phyloP scores from a whole-genome alignment of 1,140 invertebrate genomes.

The Cydia splendana region DNA sequence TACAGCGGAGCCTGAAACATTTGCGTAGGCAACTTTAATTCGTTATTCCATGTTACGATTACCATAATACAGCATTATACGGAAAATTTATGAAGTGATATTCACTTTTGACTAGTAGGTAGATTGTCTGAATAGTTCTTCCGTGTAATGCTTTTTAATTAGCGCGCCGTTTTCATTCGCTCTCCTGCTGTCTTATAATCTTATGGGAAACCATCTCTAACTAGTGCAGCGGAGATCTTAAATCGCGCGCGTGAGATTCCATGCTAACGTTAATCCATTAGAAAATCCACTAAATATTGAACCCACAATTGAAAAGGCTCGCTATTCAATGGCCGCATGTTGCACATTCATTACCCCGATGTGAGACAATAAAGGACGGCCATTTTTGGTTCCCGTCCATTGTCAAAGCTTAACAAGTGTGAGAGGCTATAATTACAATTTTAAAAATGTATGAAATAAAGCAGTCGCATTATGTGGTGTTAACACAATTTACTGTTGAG shows the following conservation, averaged over 20 bases:
- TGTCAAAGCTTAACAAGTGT: constrained; percentile 67
- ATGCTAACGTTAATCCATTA: constrained; percentile 52
- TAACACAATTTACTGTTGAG: constrained; percentile 73
- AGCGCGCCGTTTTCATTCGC: constrained; percentile 22
- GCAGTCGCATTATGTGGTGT: constrained; percentile 51
- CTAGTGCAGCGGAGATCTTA: constrained; percentile 44
- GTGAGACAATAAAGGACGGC: constrained; percentile 61
- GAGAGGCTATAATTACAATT: constrained; percentile 67
- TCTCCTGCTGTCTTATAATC: constrained; percentile 17
- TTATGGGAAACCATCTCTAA: constrained; percentile 27
- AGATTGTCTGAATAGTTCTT: constrained; percentile 25
- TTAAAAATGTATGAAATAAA: constrained; percentile 72
- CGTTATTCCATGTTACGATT: constrained; percentile 18
- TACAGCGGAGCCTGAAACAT: not conserved
- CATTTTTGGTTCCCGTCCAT: constrained; percentile 66
- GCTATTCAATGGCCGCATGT: constrained; percentile 53
- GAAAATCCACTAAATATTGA: constrained; percentile 69
- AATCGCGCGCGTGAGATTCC: constrained; percentile 54
- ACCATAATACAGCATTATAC: constrained; percentile 3
- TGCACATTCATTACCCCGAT: constrained; percentile 57
- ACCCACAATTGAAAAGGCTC: constrained; percentile 58
- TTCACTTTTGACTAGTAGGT: constrained; percentile 6
- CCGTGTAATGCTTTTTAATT: constrained; percentile 29
- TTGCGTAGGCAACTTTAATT: not conserved
- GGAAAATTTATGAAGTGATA: constrained; percentile 14